Base-by-base conservation (phyloP, 2,888 invertebrate species). In the Drosophila infuscata region DNA sequence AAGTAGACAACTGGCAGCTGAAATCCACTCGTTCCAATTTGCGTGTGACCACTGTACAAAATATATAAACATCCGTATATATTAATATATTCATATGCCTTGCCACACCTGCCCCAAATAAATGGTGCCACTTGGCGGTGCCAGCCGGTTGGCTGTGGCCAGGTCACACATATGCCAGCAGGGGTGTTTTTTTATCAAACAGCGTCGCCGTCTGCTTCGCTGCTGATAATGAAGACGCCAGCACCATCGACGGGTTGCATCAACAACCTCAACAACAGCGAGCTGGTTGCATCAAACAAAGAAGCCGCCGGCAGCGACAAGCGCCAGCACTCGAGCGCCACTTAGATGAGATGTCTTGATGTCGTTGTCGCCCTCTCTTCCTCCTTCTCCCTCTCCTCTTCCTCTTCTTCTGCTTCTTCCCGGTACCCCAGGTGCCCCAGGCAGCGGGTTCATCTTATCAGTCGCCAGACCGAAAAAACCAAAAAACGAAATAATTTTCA, bases 141-240 rank as follows among this genome's bases (percentile, higher is more conserved):
- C 54, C 54, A 64, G 56, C 35, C 41, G n/a, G 41, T 43, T 60
- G 57, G 49, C 49, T 43, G 41, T 64, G 63, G 48, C 25, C 66
- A 35, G 41, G 46, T 46, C 49, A 60, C 49, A 49, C 49, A 30
- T 60, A 43, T 54, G 67, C 20, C 41, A 30, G 32, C 20, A 33
- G 68, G 30, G 57, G 68, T 41, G 68, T 56, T 56, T 76, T 76
- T 63, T 86, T 86, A 85, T 86, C 83, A 85, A 81, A 64, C 46
- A 43, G 64, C 73, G 74, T 57, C 80, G 78, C 38, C 72, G 72
- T 63, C 81, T 68, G 51, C 79, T 54, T 49, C 69, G 57, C 51
- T 59, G 76, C 82, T 67, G 91, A 91, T 91, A 91, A 91, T 90
- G 79, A 90, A 91, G 91, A 91, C 91, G 91, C 91, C 91, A 91